Conservation (phyloP, 1,140 invertebrate genomes). For the Bombus confusus region DNA sequence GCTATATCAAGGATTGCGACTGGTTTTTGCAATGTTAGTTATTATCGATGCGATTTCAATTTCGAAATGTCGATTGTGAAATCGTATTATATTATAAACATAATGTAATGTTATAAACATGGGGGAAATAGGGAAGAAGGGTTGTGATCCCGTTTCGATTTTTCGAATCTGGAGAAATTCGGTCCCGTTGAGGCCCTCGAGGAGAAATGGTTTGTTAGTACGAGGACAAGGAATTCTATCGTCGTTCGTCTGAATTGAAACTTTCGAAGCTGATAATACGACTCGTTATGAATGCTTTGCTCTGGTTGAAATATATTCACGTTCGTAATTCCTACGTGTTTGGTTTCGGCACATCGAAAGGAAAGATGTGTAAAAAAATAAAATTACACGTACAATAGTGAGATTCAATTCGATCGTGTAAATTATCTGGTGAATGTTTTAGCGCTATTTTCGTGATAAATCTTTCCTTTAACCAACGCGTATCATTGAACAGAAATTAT, state of each 20-base stretch:
- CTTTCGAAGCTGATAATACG: background rate
- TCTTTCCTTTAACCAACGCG: background rate
- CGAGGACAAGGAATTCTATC: conserved; percentile 14
- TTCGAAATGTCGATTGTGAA: background rate
- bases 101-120: too few species aligned
- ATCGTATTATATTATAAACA: too few species aligned
- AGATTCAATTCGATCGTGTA: background rate
- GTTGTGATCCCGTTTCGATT: conserved; percentile 18
- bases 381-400: background rate
- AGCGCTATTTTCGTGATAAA: background rate
- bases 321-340: background rate
- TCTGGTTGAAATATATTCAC: conserved; percentile 6
- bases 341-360: background rate
- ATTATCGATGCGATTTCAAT: background rate
- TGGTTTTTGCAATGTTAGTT: background rate
- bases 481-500: background rate
- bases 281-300: background rate
- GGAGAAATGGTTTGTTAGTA: background rate
- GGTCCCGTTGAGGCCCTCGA: conserved; percentile 27
- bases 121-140: background rate
- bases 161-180: conserved; percentile 19
- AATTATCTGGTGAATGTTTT: background rate
- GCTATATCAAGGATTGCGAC: background rate
- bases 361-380: background rate
- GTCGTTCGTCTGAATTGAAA: background rate